Percentiles rank a stretch among this genome's conserved stretches.
Evolutionary conservation across 2,797 vertebrate species (phyloP).

Genomic region (Myiotriccus ornatus): DNA sequence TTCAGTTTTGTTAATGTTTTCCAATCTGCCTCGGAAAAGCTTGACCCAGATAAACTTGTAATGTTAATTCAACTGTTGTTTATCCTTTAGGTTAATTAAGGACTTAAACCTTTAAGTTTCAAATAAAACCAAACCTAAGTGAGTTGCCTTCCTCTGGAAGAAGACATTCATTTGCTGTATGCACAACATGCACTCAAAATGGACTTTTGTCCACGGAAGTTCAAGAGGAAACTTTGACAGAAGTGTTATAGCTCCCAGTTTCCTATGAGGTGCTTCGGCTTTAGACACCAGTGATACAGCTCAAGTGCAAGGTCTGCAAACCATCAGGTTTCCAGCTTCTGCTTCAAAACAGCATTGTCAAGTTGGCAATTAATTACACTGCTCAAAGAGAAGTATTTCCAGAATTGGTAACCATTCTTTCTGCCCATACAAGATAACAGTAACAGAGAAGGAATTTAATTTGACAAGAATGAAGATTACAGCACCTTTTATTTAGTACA

Average conservation of each 20-base stretch:
- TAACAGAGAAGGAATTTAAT: conserved; percentile 42
- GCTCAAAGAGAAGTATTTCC: not conserved
- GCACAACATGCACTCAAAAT: not conserved
- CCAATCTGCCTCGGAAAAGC: not conserved
- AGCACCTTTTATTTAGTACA: conserved; percentile 70
- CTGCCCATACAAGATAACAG: not conserved
- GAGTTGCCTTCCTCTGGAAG: not conserved
- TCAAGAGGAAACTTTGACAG: not conserved
- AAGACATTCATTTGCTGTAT: not conserved
- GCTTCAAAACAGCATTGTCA: not conserved
- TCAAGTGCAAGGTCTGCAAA: not conserved
- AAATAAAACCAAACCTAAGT: not conserved
- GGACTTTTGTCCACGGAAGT: not conserved
- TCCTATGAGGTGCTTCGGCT: not conserved
- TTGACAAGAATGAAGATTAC: conserved; percentile 59
- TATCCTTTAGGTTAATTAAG: conserved; percentile 29
- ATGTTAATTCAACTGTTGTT: not conserved
- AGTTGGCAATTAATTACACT: not conserved
- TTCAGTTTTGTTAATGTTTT: conserved; percentile 9
- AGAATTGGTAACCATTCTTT: not conserved
- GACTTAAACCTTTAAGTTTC: not conserved
- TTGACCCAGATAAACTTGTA: conserved; percentile 6
- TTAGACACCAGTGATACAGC: not conserved
- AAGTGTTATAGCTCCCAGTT: not conserved
- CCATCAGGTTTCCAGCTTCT: not conserved